Conservation (phyloP, 2,113 vertebrate genomes). For the Nannobrachium achirus region DNA sequence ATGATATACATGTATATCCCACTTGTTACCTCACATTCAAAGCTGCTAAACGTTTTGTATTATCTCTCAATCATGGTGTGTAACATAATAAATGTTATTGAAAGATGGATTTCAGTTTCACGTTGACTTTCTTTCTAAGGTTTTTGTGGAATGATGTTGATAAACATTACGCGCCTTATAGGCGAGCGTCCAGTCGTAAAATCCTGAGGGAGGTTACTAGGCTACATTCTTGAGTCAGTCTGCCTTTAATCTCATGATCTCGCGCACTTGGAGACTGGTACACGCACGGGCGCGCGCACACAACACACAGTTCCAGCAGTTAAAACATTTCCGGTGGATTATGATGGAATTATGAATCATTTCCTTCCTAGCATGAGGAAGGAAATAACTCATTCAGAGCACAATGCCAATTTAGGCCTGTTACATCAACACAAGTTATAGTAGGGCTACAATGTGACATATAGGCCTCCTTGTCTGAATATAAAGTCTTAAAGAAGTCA, state of each 20-base stretch:
- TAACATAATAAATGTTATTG: conserved; percentile 62
- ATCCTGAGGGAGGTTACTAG: too few species aligned
- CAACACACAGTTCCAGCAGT: conserved; percentile 17
- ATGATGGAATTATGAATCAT: conserved; percentile 57
- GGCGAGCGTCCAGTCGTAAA: too few species aligned
- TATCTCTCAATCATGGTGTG: conserved; percentile 31
- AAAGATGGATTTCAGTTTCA: conserved; percentile 24
- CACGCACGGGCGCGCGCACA: background rate
- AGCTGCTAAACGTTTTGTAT: conserved; percentile 54
- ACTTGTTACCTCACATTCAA: conserved; percentile 57
- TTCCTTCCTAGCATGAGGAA: conserved; percentile 41
- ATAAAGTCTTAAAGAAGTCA: too few species aligned
- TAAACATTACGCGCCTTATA: too few species aligned
- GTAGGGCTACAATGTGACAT: too few species aligned
- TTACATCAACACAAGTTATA: too few species aligned
- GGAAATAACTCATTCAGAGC: conserved; percentile 34
- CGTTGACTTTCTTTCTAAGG: conserved; percentile 13
- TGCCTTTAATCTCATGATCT: background rate
- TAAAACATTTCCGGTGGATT: conserved; percentile 55
- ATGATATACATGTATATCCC: background rate
- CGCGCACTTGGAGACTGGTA: background rate
- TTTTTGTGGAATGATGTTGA: background rate
- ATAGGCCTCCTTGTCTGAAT: too few species aligned
- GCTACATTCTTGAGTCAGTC: too few species aligned
- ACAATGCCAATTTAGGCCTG: too few species aligned